Evolutionary conservation across 2,113 vertebrate genomes (phyloP).

Genomic region (Poeciliopsis turrubarensis): DNA sequence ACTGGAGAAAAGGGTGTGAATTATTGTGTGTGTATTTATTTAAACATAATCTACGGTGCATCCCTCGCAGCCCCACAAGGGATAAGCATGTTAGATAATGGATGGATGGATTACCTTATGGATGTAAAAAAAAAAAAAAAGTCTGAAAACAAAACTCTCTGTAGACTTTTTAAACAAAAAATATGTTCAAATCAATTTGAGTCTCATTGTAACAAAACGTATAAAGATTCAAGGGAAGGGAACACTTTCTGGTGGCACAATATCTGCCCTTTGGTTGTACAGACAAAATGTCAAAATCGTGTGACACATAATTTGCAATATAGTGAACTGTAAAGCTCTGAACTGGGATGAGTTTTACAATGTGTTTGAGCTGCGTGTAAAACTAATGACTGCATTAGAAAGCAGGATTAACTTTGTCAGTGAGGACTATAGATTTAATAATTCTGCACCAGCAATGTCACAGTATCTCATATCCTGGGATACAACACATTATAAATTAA

Average conservation of each 20-base stretch:
- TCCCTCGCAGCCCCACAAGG: no score
- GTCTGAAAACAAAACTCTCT: neutral
- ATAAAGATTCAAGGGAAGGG: neutral
- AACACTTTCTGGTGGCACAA: neutral
- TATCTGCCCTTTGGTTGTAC: slow-evolving; percentile 76
- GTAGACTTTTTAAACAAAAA: neutral
- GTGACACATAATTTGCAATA: slow-evolving; percentile 67
- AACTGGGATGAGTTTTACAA: slow-evolving; percentile 37
- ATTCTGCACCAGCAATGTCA: slow-evolving; percentile 38
- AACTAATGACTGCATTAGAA: slow-evolving; percentile 58
- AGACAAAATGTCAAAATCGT: slow-evolving; percentile 71
- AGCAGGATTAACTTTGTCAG: slow-evolving; percentile 58
- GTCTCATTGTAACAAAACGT: neutral
- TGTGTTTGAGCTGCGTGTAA: slow-evolving; percentile 45
- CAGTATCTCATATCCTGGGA: slow-evolving; percentile 32
- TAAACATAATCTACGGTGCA: neutral
- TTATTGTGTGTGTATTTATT: neutral
- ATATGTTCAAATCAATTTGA: neutral
- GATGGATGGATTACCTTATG: no score
- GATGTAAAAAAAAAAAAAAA: neutral
- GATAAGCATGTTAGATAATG: no score
- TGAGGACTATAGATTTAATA: slow-evolving; percentile 43
- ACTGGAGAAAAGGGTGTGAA: neutral
- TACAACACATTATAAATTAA: slow-evolving; percentile 31
- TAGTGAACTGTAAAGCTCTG: slow-evolving; percentile 73